Conservation (phyloP, 2,888 invertebrate species). For the Hirtodrosophila alboralis region DNA sequence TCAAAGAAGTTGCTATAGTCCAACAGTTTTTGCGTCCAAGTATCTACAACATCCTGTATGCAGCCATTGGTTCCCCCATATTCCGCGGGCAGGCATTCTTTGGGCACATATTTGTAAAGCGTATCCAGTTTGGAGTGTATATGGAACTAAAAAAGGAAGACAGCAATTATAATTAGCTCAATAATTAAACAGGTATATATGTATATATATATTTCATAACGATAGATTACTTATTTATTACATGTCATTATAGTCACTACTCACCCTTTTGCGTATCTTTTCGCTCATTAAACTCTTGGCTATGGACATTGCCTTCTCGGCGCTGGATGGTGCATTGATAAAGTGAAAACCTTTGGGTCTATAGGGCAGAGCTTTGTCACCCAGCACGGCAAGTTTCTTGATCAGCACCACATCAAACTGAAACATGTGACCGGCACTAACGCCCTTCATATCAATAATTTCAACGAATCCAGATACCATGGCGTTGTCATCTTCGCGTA, state of each 20-base stretch:
- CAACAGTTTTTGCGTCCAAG: slow-evolving; percentile 81
- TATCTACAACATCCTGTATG: slow-evolving; percentile 82
- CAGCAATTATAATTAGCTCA: no score
- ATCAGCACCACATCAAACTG: slow-evolving; percentile 87
- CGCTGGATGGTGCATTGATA: slow-evolving; percentile 86
- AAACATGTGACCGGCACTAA: slow-evolving; percentile 85
- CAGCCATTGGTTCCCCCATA: slow-evolving; percentile 88
- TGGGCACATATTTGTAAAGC: slow-evolving; percentile 87
- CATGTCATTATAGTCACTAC: slow-evolving; percentile 45
- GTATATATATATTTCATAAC: no score
- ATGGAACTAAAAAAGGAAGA: slow-evolving; percentile 68
- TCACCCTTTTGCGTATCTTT: slow-evolving; percentile 87
- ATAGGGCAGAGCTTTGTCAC: slow-evolving; percentile 87
- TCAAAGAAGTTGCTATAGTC: slow-evolving; percentile 80
- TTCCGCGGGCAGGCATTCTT: slow-evolving; percentile 87
- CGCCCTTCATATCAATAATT: slow-evolving; percentile 86
- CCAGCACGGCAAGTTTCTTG: slow-evolving; percentile 86
- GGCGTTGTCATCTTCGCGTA: slow-evolving; percentile 87
- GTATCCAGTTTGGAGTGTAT: slow-evolving; percentile 86
- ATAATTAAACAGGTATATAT: no score
- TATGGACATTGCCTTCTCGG: slow-evolving; percentile 86
- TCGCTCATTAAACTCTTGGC: slow-evolving; percentile 87
- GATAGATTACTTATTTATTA: no score
- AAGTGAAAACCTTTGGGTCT: slow-evolving; percentile 87
- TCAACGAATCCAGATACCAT: slow-evolving; percentile 86